A percentile compares a stretch with the other conserved stretches of the same genome.
Evolutionary conservation across 2,797 vertebrate genomes (phyloP).

Genomic region (Ctenosaura bakeri): DNA sequence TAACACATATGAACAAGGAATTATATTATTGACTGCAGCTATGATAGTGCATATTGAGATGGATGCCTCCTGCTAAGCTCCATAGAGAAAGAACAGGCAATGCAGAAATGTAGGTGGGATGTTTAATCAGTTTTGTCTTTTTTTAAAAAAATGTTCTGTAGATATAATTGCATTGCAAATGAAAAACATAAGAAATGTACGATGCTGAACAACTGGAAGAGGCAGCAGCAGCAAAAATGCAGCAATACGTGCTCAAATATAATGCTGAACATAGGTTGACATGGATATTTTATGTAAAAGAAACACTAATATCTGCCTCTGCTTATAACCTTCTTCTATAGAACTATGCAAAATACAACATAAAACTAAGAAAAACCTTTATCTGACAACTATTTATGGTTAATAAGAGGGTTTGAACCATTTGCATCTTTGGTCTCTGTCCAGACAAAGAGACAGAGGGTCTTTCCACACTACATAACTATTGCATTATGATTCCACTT

Average conservation of each 20-base stretch:
- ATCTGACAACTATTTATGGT: not conserved
- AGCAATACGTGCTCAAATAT: constrained; percentile 28
- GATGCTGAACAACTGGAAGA: constrained; percentile 22
- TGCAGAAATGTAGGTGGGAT: constrained; percentile 28
- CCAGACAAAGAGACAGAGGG: not conserved
- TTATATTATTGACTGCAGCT: constrained; percentile 41
- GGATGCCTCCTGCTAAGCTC: constrained; percentile 53
- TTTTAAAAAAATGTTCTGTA: not conserved
- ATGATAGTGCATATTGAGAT: constrained; percentile 39
- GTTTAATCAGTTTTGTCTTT: constrained; percentile 36
- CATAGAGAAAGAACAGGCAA: constrained; percentile 31
- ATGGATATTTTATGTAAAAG: not conserved
- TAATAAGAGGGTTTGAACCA: not conserved
- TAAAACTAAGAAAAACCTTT: not conserved
- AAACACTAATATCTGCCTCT: not conserved
- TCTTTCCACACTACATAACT: too few species aligned
- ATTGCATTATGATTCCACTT: too few species aligned
- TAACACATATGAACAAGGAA: constrained; percentile 49
- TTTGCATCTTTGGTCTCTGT: not conserved
- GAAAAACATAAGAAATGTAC: constrained; percentile 24
- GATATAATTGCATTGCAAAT: constrained; percentile 28
- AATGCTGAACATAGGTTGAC: not conserved
- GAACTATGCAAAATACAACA: constrained; percentile 5
- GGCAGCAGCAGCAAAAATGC: constrained; percentile 30
- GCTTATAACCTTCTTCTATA: constrained; percentile 8